These are phyloP conservation scores for Hydroisotoma schaefferi DNA, from an alignment of 2,888 invertebrate species.

Conservation along the genomic window DNA sequence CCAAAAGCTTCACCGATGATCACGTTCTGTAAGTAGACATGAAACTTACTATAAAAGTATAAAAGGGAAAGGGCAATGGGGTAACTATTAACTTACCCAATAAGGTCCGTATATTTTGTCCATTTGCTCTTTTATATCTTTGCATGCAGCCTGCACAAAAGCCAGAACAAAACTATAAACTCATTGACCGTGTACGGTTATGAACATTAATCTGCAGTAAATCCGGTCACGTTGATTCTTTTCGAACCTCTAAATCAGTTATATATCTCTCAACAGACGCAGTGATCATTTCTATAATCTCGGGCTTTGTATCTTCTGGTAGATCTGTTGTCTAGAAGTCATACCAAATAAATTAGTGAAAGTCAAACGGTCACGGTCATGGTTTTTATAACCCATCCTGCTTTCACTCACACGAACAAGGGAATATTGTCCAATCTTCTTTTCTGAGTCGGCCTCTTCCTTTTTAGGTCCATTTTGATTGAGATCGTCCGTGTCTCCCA, in stretches of 20 bases:
- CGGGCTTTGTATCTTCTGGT: constrained; percentile 86
- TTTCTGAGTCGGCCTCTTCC: constrained; percentile 12
- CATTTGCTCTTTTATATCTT: constrained; percentile 88
- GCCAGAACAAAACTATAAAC: constrained; percentile 3
- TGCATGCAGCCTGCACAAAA: constrained; percentile 73
- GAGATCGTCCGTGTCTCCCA: too few relatives aligned
- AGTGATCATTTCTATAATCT: constrained; percentile 84
- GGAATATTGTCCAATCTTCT: constrained; percentile 35
- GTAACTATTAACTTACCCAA: too few relatives aligned
- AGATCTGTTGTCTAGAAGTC: constrained; percentile 78
- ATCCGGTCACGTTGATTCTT: background rate
- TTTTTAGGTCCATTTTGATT: constrained; percentile 18
- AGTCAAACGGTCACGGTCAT: background rate
- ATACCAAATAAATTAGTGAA: background rate
- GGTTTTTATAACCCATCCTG: too few relatives aligned
- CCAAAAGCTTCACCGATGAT: constrained; percentile 94
- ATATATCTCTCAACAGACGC: constrained; percentile 90
- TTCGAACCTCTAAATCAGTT: constrained; percentile 71
- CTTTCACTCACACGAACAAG: constrained; percentile 30
- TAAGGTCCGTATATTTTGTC: constrained; percentile 93
- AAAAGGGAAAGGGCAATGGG: too few relatives aligned
- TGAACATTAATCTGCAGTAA: background rate
- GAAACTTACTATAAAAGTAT: too few relatives aligned
- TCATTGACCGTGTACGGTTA: background rate
- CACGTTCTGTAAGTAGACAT: too few relatives aligned